Evolutionary conservation across 2,797 vertebrate species (phyloP), one percentile per base, ranked within the genome.

Genomic region (Anolis apletophallus): DNA sequence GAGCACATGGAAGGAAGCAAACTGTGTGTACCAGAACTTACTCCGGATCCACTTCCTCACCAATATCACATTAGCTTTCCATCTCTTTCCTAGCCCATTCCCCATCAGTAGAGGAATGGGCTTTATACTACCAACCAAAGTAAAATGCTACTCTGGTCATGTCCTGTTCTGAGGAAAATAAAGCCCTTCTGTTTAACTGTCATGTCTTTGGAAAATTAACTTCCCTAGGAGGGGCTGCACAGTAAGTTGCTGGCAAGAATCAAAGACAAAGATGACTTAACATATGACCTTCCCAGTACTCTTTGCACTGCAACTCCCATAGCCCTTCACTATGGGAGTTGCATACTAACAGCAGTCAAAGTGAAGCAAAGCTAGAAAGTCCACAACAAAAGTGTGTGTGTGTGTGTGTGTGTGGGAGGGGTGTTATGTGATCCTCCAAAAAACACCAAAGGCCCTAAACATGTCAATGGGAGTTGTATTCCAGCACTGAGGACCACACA

Each of bases 131-230:
- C 17, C 2, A 23, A 73, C 17, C 2, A 23, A 81, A 55, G 19
- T 23, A 86, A 74, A 86, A 75, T 40, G 40, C 21, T 87, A 50
- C n/a, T 72, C 61, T 52, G 8, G 75, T 57, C 61, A 55, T 36
- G 6, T 69, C 17, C 68, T 59, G 23, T 50, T 64, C 21, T 26
- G 57, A 80, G 32, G 75, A n/a, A 74, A 87, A 54, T 87, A 87
- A 84, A 87, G 19, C 11, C 23, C 50, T 64, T 71, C 46, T 73
- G n/a, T 79, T 83, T 83, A 34, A 87, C 14, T 13, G 52, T 7
- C n/a, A 9, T 19, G 54, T 23, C 54, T 26, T 55, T 32, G 26
- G 11, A 29, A 14, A 72, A 23, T 34, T 55, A 21, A 5, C 26
- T 55, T 74, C 32, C 40, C 3, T 34, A 80, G 34, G 32, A 59